Percentiles rank a stretch among this genome's conserved stretches.
phyloP scores from a whole-genome alignment of 2,888 invertebrate genomes.

The Meandrusa payeni region DNA sequence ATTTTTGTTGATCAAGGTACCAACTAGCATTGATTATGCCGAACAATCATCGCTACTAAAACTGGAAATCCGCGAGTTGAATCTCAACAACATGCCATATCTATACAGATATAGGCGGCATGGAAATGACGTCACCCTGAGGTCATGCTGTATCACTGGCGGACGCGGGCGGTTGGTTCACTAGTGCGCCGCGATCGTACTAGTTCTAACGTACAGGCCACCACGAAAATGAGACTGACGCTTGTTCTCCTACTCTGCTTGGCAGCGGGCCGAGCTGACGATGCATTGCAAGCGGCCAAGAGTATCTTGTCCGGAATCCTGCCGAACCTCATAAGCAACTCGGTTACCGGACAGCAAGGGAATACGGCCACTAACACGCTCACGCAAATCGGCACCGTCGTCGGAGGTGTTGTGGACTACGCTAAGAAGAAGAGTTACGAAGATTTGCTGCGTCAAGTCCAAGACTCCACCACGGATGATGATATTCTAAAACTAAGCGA shows the following conservation, averaged over 20 bases:
- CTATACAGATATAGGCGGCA: constrained; percentile 39
- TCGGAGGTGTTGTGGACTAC: constrained; percentile 73
- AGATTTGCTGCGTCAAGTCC: constrained; percentile 62
- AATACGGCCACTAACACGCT: constrained; percentile 66
- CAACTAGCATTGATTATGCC: constrained; percentile 35
- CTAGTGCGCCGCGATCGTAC: constrained; percentile 68
- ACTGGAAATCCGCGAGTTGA: constrained; percentile 57
- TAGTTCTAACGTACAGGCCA: constrained; percentile 53
- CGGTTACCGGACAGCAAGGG: constrained; percentile 60
- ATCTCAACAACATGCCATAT: constrained; percentile 61
- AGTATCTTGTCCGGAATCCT: constrained; percentile 72
- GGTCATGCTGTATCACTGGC: constrained; percentile 61
- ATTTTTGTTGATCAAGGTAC: constrained; percentile 44
- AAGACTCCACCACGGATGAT: constrained; percentile 82
- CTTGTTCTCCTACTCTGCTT: constrained; percentile 50
- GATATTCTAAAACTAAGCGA: constrained; percentile 86
- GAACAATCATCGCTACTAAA: constrained; percentile 52
- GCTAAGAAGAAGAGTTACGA: constrained; percentile 74
- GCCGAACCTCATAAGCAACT: constrained; percentile 63
- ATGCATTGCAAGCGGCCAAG: constrained; percentile 64
- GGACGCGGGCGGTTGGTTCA: constrained; percentile 57
- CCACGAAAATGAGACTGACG: constrained; percentile 56
- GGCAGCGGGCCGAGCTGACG: constrained; percentile 56
- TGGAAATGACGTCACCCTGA: constrained; percentile 69
- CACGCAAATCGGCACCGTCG: constrained; percentile 68